Evolutionary conservation across 1,140 invertebrate species (phyloP).

Genomic region (Onthophagus taurus): DNA sequence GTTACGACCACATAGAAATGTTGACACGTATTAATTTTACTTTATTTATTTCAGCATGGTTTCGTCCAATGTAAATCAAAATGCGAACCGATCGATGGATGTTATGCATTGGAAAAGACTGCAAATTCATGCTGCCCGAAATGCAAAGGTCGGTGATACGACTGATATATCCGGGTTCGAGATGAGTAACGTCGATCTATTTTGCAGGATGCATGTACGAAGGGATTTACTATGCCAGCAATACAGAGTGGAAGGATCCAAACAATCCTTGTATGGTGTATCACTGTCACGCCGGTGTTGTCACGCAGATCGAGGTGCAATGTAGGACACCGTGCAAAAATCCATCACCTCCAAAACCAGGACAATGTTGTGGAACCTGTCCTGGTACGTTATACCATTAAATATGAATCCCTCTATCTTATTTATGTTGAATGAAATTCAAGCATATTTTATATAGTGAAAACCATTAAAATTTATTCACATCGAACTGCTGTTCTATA

Average conservation of each 20-base stretch:
- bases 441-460: too few relatives aligned
- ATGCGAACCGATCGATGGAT: conserved; percentile 6
- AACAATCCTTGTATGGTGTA: conserved; percentile 60
- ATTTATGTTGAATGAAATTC: background rate
- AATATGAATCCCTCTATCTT: background rate
- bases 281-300: conserved; percentile 71
- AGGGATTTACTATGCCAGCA: conserved; percentile 59
- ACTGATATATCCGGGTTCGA: background rate
- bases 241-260: conserved; percentile 63
- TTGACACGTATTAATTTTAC: conserved; percentile 1
- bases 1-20: too few relatives aligned
- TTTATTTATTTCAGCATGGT: conserved; percentile 9
- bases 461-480: background rate
- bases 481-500: background rate
- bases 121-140: conserved; percentile 7
- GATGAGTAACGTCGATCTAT: conserved; percentile 3
- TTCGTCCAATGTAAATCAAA: conserved; percentile 2
- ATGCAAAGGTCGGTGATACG: conserved; percentile 8
- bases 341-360: conserved; percentile 55
- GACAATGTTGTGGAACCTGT: conserved; percentile 79
- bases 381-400: conserved; percentile 41
- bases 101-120: conserved; percentile 4
- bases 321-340: conserved; percentile 73
- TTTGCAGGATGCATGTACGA: conserved; percentile 63
- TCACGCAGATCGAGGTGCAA: conserved; percentile 66